Evolutionary conservation across 2,797 vertebrate genomes (phyloP).

Genomic region (Ceyx erithaca): DNA sequence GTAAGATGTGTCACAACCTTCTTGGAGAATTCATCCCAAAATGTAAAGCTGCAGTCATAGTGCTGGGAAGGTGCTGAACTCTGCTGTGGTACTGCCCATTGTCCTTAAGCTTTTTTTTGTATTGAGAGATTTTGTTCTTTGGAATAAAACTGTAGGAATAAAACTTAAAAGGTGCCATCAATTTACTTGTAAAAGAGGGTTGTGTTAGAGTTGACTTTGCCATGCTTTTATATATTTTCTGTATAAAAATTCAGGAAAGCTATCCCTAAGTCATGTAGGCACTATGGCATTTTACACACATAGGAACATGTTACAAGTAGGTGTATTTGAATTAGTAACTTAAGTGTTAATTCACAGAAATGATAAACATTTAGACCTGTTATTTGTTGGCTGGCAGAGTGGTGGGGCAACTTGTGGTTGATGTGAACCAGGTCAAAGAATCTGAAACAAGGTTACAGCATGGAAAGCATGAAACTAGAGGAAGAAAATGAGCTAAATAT

Average conservation of each 20-base stretch:
- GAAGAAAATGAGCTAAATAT: neutral
- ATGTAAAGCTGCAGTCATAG: neutral
- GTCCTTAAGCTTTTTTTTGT: neutral
- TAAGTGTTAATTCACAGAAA: neutral
- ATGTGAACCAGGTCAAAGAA: neutral
- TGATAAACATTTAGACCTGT: neutral
- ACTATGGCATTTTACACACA: neutral
- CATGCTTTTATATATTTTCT: neutral
- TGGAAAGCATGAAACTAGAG: neutral
- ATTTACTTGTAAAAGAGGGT: neutral
- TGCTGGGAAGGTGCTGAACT: neutral
- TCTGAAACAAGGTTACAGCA: neutral
- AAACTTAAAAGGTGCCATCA: accelerated
- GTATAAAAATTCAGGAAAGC: neutral
- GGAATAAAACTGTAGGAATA: neutral
- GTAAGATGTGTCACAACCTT: neutral
- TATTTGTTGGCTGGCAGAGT: neutral
- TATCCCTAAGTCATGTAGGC: neutral
- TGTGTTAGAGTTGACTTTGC: neutral
- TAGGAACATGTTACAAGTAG: neutral
- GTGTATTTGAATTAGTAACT: accelerated
- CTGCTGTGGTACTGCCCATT: neutral
- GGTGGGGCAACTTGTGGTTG: neutral
- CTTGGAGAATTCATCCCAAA: neutral
- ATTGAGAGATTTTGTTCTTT: neutral